A percentile compares a stretch with the other conserved stretches of the same genome.
Evolutionary conservation across 2,113 vertebrate genomes (phyloP).

Genomic region (Setophaga petechia): DNA sequence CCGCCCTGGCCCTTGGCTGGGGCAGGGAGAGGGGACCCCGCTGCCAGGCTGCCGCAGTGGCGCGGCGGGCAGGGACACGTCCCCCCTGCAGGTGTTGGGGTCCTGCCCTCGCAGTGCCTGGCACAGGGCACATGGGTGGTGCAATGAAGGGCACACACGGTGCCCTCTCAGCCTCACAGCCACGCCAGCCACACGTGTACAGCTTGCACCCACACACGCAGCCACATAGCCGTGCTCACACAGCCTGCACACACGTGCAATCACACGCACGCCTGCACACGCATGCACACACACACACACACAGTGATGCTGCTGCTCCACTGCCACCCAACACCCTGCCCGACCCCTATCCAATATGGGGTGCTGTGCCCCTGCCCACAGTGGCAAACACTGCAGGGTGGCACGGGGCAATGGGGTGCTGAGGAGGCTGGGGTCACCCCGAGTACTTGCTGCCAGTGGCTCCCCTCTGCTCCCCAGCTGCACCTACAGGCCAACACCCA

Average conservation of each 20-base stretch:
- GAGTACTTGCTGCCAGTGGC: background rate
- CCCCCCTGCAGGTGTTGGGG: background rate
- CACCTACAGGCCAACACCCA: background rate
- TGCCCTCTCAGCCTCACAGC: background rate
- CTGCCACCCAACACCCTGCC: background rate
- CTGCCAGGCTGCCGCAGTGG: background rate
- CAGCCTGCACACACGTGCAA: accelerated
- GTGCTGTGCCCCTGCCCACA: background rate
- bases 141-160: accelerated
- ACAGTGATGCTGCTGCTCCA: background rate
- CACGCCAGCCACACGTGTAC: accelerated
- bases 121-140: accelerated
- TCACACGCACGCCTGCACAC: background rate
- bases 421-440: background rate
- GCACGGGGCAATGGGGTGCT: accelerated
- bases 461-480: background rate
- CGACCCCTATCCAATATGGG: accelerated
- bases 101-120: background rate
- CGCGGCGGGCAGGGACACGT: background rate
- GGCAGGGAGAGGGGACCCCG: background rate
- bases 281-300: background rate
- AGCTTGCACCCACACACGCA: accelerated
- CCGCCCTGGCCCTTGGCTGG: background rate
- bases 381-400: background rate
- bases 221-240: accelerated